Conservation (phyloP, 2,888 invertebrate genomes). For the Metopia argyrocephala region DNA sequence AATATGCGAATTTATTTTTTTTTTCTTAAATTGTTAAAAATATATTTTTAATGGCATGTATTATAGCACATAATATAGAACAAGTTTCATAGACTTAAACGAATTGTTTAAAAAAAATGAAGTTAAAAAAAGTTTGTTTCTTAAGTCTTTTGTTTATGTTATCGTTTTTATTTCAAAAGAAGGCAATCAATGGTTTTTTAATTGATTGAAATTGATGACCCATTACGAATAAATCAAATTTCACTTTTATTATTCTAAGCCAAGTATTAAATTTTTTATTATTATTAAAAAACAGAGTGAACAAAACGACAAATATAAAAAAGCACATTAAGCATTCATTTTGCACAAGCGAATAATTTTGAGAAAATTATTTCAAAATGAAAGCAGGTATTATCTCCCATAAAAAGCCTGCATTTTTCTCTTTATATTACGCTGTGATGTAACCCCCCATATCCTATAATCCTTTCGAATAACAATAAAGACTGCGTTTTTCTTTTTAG, state of each 20-base stretch:
- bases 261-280: background rate
- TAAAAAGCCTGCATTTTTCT: no score
- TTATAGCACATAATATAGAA: slow-evolving; percentile 4
- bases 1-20: background rate
- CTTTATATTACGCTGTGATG: no score
- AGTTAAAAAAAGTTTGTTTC: background rate
- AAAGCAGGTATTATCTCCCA: no score
- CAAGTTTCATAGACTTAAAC: background rate
- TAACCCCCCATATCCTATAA: no score
- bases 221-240: background rate
- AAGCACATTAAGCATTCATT: no score
- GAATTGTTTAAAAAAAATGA: background rate
- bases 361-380: no score
- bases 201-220: slow-evolving; percentile 8
- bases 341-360: no score
- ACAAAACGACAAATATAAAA: no score
- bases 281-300: no score
- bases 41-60: background rate
- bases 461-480: no score
- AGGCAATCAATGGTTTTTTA: background rate
- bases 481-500: no score
- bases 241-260: background rate
- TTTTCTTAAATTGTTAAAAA: background rate
- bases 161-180: background rate
- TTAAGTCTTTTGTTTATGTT: slow-evolving; percentile 8